Conservation (phyloP, 2,113 vertebrate species). For the Ptyas mucosa region DNA sequence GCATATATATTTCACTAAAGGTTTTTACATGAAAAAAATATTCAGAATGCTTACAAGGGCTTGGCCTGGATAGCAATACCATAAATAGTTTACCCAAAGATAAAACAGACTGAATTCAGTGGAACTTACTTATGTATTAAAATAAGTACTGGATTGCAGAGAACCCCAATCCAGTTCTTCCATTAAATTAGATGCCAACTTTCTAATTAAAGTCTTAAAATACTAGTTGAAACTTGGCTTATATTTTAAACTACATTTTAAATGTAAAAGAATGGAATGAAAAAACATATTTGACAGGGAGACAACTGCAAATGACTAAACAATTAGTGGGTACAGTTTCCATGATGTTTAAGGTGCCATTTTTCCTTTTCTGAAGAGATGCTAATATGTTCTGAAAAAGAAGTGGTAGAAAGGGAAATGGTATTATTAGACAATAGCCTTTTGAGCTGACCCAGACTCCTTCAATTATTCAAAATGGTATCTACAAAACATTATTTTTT, state of each 20-base stretch:
- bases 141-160: not conserved
- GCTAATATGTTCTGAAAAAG: not conserved
- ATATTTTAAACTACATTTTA: slow-evolving; percentile 6
- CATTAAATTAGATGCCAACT: slow-evolving; percentile 11
- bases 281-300: not conserved
- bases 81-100: not conserved
- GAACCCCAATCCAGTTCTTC: rapidly evolving
- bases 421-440: too few species aligned
- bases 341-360: not conserved
- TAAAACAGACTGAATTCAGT: not conserved
- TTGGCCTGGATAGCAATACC: not conserved
- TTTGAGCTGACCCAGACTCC: not conserved
- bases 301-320: rapidly evolving
- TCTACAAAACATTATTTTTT: not conserved
- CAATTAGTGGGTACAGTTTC: not conserved
- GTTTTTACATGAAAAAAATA: not conserved
- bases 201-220: not conserved
- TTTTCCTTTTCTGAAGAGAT: not conserved
- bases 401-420: not conserved
- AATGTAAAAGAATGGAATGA: not conserved
- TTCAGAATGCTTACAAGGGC: not conserved
- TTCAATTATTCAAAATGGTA: not conserved
- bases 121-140: not conserved
- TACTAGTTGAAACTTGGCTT: not conserved
- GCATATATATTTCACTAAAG: not conserved